These are phyloP conservation scores for Meteorus sp. DNA, from an alignment of 1,140 invertebrate genomes.

Conservation along the genomic window DNA sequence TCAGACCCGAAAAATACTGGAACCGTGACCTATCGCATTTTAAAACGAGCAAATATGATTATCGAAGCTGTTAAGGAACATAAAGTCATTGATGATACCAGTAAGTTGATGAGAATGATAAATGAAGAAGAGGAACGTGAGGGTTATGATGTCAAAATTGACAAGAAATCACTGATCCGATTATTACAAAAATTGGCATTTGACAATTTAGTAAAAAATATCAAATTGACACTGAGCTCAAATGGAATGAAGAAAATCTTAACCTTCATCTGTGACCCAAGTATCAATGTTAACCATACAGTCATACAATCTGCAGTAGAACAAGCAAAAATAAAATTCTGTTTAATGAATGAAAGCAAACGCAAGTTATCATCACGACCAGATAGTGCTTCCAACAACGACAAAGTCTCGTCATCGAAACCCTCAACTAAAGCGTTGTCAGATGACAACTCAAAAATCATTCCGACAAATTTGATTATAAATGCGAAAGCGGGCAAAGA, in stretches of 20 bases:
- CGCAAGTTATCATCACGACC: conserved; percentile 10
- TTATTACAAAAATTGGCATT: conserved; percentile 62
- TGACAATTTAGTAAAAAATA: conserved; percentile 65
- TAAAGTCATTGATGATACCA: conserved; percentile 62
- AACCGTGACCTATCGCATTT: conserved; percentile 56
- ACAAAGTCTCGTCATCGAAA: background rate
- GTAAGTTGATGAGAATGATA: conserved; percentile 62
- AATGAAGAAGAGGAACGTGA: conserved; percentile 61
- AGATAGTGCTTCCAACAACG: background rate
- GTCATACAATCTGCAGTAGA: conserved; percentile 64
- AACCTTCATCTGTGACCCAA: conserved; percentile 64
- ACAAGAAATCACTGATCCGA: conserved; percentile 65
- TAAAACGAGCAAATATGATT: conserved; percentile 65
- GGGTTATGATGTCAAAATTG: conserved; percentile 62
- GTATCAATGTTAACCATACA: conserved; percentile 58
- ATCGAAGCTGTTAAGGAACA: conserved; percentile 62
- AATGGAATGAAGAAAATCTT: conserved; percentile 56
- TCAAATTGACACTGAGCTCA: conserved; percentile 61
- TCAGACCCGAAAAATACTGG: conserved; percentile 36
- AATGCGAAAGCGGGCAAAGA: conserved; percentile 45
- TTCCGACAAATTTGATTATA: background rate
- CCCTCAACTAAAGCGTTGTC: no score
- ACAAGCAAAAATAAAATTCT: conserved; percentile 66
- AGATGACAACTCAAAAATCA: background rate
- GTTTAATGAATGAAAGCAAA: conserved; percentile 39